Evolutionary conservation across 2,888 invertebrate species (phyloP), one percentile per base, ranked within the genome.

Genomic region (Acanthococcus lagerstroemiae): DNA sequence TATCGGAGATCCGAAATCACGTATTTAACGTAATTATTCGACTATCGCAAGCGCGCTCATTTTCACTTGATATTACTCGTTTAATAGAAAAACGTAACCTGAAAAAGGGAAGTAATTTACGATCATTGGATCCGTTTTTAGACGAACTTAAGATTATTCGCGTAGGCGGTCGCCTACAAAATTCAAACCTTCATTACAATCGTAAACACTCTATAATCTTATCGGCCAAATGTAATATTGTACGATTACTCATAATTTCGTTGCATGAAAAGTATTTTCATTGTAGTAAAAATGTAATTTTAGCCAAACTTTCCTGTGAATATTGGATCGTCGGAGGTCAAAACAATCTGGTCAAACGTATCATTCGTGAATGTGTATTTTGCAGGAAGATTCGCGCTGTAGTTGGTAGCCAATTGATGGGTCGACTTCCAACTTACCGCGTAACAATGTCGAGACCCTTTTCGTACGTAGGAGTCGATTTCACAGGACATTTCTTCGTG

Each of bases 191-290:
- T 1, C n/a, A 48, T 1, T 44, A 12, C 12, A 68, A 69, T 1
- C 26, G 45, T 30, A 70, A 68, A 52, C 67, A 70, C 56, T 71
- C 68, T 3, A 66, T 70, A 1, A 19, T 72, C 9, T 65, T 71
- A 1, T 70, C 71, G 1, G 63, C 65, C 4, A 55, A 67, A 7
- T 55, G 68, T 54, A 55, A 58, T 7, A 44, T 71, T 6, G 68
- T 68, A 9, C 17, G 55, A 3, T 30, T 69, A 3, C 46, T 71
- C 9, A 67, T 71, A 19, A 30, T 26, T 2, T 7, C 55, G 37
- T 50, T 54, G 15, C 71, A 72, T 54, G 6, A 50, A 6, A 26
- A 15, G 4, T 54, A 66, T 63, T 65, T 68, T n/a, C 70, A 71
- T 68, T 65, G 66, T 19, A 48, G 24, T 9, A 24, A 50, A 22